These are phyloP conservation scores for Hestina assimilis DNA, from an alignment of 1,140 invertebrate genomes.

Conservation along the genomic window DNA sequence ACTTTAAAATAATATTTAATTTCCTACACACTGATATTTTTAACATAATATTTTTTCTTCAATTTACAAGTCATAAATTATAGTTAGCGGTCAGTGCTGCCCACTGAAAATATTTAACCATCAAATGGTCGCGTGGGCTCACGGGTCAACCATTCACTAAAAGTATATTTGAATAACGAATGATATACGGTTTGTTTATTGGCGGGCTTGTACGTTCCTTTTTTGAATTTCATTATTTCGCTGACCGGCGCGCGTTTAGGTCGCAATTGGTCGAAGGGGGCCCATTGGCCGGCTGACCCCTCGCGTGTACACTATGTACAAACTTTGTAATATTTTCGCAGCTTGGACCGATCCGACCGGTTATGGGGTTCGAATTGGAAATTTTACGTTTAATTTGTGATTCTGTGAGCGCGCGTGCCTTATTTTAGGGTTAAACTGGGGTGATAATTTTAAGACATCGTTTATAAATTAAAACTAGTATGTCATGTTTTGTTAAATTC, in stretches of 20 bases:
- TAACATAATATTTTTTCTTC: conserved; percentile 21
- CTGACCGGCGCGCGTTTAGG: conserved; percentile 62
- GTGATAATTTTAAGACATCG: conserved; percentile 4
- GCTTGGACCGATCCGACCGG: conserved; percentile 56
- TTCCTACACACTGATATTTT: background rate
- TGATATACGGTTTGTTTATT: conserved; percentile 78
- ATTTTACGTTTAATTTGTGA: conserved; percentile 75
- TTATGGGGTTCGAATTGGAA: conserved; percentile 50
- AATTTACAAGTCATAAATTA: conserved; percentile 67
- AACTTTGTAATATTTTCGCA: conserved; percentile 71
- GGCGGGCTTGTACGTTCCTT: conserved; percentile 65
- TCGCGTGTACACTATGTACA: conserved; percentile 65
- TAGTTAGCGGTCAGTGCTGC: conserved; percentile 42
- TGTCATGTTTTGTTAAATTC: background rate
- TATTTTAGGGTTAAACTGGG: conserved; percentile 30
- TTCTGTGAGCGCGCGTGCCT: conserved; percentile 44
- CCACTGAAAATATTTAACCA: conserved; percentile 72
- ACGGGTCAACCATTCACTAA: conserved; percentile 71
- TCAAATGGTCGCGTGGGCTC: conserved; percentile 71
- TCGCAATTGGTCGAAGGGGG: conserved; percentile 57
- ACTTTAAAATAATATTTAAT: background rate
- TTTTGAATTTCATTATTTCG: conserved; percentile 67
- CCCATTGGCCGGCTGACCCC: conserved; percentile 54
- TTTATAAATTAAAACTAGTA: background rate
- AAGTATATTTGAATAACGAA: conserved; percentile 74